These are phyloP conservation scores for Crypturellus undulatus DNA, from an alignment of 2,113 vertebrate species.

Conservation along the genomic window DNA sequence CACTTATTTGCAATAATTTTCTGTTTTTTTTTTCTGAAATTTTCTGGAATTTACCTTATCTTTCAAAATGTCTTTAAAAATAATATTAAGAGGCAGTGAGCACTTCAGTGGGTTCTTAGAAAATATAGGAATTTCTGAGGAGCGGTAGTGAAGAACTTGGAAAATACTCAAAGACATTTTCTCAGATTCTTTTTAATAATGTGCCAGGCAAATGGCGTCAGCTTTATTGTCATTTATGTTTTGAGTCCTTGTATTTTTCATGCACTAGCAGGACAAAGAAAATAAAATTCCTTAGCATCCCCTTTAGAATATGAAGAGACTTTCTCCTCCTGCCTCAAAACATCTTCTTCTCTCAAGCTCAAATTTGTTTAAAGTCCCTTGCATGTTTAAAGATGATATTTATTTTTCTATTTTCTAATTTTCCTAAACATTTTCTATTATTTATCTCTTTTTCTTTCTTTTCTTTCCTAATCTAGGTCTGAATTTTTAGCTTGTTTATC, in stretches of 20 bases:
- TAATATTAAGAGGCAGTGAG: not conserved
- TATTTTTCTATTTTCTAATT: no score
- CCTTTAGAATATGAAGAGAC: accelerated
- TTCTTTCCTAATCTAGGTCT: not conserved
- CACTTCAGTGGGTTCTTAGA: not conserved
- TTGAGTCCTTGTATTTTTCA: not conserved
- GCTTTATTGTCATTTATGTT: not conserved
- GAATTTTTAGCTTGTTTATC: not conserved
- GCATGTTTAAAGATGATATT: not conserved
- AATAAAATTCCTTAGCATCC: not conserved
- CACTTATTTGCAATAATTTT: not conserved
- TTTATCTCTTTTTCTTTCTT: accelerated
- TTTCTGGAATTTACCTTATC: not conserved
- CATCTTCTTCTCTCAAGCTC: not conserved
- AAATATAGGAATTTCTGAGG: not conserved
- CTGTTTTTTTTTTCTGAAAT: no score
- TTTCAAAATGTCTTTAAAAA: not conserved
- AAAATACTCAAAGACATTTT: not conserved
- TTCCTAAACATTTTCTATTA: no score
- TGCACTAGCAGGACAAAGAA: not conserved
- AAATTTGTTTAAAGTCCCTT: not conserved
- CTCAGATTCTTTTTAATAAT: not conserved
- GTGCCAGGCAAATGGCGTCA: accelerated
- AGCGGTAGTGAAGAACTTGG: not conserved
- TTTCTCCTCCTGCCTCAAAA: not conserved